Conservation (phyloP, 2,113 vertebrate genomes). For the Ursus arctos region DNA sequence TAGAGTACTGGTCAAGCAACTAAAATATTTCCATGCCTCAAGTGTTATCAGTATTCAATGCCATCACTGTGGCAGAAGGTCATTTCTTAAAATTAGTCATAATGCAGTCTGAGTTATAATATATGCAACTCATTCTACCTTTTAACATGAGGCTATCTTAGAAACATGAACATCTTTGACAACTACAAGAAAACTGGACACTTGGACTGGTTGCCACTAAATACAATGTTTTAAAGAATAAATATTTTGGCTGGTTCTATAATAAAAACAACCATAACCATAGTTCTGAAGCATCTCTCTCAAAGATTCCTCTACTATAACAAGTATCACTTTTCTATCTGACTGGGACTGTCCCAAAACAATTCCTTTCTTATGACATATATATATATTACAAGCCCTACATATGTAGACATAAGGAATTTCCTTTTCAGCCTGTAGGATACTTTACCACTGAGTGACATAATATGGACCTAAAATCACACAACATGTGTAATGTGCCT, state of each 20-base stretch:
- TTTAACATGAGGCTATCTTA: neutral
- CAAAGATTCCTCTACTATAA: constrained; percentile 9
- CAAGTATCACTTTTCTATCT: constrained; percentile 10
- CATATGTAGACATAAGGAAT: neutral
- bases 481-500: neutral
- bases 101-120: constrained; percentile 25
- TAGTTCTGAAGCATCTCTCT: constrained; percentile 30
- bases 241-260: constrained; percentile 47
- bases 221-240: constrained; percentile 15
- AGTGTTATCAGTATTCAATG: neutral
- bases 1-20: constrained; percentile 16
- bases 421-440: neutral
- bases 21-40: neutral
- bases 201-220: neutral
- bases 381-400: neutral
- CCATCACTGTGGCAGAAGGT: neutral
- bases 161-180: constrained; percentile 29
- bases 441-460: neutral
- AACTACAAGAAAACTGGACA: neutral
- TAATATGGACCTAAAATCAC: neutral
- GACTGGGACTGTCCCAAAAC: neutral
- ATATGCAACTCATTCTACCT: neutral
- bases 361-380: constrained; percentile 47
- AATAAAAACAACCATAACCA: constrained; percentile 54
- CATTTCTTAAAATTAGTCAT: constrained; percentile 27